phyloP scores from a whole-genome alignment of 2,113 vertebrate species.

The Atractosteus spatula region DNA sequence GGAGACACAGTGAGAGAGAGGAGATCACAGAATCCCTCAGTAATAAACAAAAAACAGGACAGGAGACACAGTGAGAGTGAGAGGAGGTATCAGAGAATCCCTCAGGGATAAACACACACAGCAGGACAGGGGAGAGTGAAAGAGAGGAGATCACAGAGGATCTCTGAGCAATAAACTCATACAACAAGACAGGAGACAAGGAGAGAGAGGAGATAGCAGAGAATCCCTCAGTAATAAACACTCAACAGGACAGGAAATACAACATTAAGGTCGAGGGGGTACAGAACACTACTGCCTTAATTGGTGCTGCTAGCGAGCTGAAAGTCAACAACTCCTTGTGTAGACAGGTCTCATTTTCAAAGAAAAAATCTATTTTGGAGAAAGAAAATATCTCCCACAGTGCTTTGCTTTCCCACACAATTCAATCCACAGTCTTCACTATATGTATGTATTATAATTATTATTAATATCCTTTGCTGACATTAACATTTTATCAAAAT shows the following conservation, averaged over 20 bases:
- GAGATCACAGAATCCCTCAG: background rate
- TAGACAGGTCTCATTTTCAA: constrained; percentile 58
- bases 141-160: too few relatives aligned
- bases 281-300: too few relatives aligned
- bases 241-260: too few relatives aligned
- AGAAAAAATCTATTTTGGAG: constrained; percentile 57
- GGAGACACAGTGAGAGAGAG: background rate
- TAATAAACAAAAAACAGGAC: background rate
- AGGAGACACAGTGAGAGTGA: too few relatives aligned
- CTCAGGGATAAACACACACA: too few relatives aligned
- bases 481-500: constrained; percentile 49
- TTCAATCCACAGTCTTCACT: constrained; percentile 67
- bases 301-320: too few relatives aligned
- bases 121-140: too few relatives aligned
- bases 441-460: constrained; percentile 65
- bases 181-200: background rate
- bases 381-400: constrained; percentile 68
- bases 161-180: background rate
- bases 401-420: constrained; percentile 67
- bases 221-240: too few relatives aligned
- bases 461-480: constrained; percentile 63
- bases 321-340: background rate
- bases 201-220: too few relatives aligned
- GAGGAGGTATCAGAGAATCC: too few relatives aligned
- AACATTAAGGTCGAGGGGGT: too few relatives aligned